Conservation (phyloP, 2,797 vertebrate genomes). For the Microctenopoma steveboyesi region DNA sequence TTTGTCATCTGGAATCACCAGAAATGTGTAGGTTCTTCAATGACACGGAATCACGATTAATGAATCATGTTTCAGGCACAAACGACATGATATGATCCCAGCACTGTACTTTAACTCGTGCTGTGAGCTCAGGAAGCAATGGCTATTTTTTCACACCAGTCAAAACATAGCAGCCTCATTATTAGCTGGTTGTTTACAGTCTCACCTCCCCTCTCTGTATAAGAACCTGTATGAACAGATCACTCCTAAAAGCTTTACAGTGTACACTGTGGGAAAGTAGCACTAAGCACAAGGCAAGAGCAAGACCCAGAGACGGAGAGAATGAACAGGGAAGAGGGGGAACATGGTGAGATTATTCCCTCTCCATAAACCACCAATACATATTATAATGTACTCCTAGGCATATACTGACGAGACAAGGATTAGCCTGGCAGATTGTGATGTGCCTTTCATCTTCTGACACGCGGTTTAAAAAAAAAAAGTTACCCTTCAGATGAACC, state of each 20-base stretch:
- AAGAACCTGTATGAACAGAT: conserved; percentile 54
- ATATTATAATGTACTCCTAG: conserved; percentile 36
- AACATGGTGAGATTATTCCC: conserved; percentile 47
- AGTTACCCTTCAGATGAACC: conserved; percentile 78
- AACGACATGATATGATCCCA: conserved; percentile 43
- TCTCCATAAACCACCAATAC: conserved; percentile 43
- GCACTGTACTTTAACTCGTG: conserved; percentile 28
- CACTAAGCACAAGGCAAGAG: conserved; percentile 36
- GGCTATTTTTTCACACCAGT: conserved; percentile 50
- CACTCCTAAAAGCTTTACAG: conserved; percentile 54
- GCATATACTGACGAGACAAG: conserved; percentile 71
- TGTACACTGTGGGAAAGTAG: conserved; percentile 62
- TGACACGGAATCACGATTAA: not conserved
- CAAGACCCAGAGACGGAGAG: conserved; percentile 37
- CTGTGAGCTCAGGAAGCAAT: conserved; percentile 52
- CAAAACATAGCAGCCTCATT: conserved; percentile 52
- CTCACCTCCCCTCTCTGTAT: conserved; percentile 52
- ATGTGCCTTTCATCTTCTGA: conserved; percentile 71
- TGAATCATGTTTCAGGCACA: conserved; percentile 33
- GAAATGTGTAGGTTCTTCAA: not conserved
- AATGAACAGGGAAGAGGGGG: conserved; percentile 16
- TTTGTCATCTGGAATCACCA: conserved; percentile 3
- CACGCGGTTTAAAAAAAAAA: conserved; percentile 28
- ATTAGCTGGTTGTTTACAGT: conserved; percentile 63
- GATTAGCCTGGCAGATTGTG: conserved; percentile 65